Evolutionary conservation across 1,140 invertebrate genomes (phyloP), one percentile per base, ranked within the genome.

Genomic region (Lycorma delicatula): DNA sequence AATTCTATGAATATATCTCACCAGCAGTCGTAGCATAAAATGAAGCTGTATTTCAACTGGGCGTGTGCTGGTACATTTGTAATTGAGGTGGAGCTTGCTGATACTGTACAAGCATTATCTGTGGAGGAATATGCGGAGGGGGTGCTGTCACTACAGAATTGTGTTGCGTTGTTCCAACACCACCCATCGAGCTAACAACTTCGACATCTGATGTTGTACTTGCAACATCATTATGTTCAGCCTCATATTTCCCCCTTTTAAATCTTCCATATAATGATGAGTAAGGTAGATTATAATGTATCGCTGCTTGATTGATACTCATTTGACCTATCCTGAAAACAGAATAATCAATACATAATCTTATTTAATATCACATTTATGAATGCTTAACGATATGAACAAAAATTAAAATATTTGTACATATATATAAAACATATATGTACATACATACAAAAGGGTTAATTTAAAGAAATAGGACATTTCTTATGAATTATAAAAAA

Each of bases 241-340:
- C 68, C 46, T 75, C 74, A 48, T 74, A 75, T 64, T 75, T 75
- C 65, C 85, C 86, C 18, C 88, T 76, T 69, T 92, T 92, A 71
- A 92, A 91, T 34, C 90, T 79, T 1, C 89, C 89, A 67, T 92
- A 93, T 12, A 93, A 72, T 13, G 89, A 92, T 23, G 88, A 91
- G 70, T 93, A 93, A 23, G 90, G 90, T 64, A 93, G 74, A 73
- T 92, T 92, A 70, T 85, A 92, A 68, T 92, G 89, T 61, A 92
- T 92, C n/a, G 89, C 88, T 48, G 90, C 90, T 74, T 92, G 89
- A 73, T 92, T 93, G 65, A 93, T 92, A 60, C 87, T 91, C 89
- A 93, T 91, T 66, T 91, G 88, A 20, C 89, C 89, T 60, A 89
- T 77, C 65, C 89, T 88, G 70, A n/a, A 75, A 70, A n/a, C n/a